Base-by-base conservation (phyloP, 30 jellyfish, hydroid and myxozoan species). In the Cassiopea xamachana region DNA sequence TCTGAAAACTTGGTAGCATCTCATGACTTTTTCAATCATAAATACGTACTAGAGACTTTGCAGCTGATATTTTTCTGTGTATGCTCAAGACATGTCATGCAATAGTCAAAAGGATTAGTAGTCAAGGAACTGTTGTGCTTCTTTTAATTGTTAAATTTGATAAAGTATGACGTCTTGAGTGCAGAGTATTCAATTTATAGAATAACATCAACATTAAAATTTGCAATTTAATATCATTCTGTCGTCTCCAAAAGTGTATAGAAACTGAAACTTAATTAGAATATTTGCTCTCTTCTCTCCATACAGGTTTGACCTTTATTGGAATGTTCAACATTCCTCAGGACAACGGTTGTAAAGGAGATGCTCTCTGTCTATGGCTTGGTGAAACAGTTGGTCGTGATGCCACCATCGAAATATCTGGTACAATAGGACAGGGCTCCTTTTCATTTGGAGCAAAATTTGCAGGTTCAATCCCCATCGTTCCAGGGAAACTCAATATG, bases 281-380 rank as follows among this genome's bases (percentile, higher is more conserved):
- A 3, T 6, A 55, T 10, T 6, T 55, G 7, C 64, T 10, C 12
- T 55, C 64, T 55, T 55, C 64, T 6, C 12, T 18, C 90, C n/a
- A 19, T 69, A 14, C 49, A 89, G 96, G 96, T 17, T 18, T 89
- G 1, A 46, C 89, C 10, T 51, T 89, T 17, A 69, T 76, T 48
- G 96, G 88, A 6, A 82, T 79, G 1, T 82, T 89, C 84, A 81
- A 76, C 79, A 82, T 89, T 9, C 96, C 96, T 5, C 83, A 89
- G 81, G 92, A 82, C 77, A 49, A 64, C 64, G 83, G 83, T 1
- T 89, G 96, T 70, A 39, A 81, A 8, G 96, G 92, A n/a, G 96
- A 89, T 60, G 77, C 96, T 7, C 82, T 89, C 16, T 89, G 96
- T 49, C 67, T 68, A 44, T 89, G 90, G 92, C 72, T 89, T 69